Base-by-base conservation (phyloP, 2,113 vertebrate species). In the Syngnathoides biaculeatus region DNA sequence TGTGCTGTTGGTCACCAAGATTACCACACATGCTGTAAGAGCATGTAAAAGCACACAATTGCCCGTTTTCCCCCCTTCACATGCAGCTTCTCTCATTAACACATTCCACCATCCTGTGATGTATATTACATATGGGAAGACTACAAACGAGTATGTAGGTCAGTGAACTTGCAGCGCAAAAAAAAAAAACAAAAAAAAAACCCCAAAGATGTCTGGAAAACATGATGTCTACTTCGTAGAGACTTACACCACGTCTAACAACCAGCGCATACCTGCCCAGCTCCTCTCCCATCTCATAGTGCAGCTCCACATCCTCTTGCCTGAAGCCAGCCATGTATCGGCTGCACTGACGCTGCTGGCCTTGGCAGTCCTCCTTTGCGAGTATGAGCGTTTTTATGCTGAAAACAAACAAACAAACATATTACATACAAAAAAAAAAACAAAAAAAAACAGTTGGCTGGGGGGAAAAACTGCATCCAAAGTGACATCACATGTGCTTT, bases 271-370 rank as follows among this genome's bases (percentile, higher is more conserved):
- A 93, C 92, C 91, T 93, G 74, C 92, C 92, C 69, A 93, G 78
- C 78, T 93, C 92, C 74, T 93, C 92, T 83, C 87, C 91, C 92
- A 93, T 93, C 38, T 90, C 91, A 77, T 93, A 93, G 69, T 78
- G 86, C 53, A 90, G n/a, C 65, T 93, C 91, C 26, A 93, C 92
- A 88, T 92, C 90, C 78, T 93, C 92, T 69, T 92, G 91, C 65
- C 92, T 91, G 89, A 93, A 92, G 76, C 87, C 90, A 81, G 88
- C 92, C 92, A 93, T 93, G 78, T 38, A 69, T 77, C 59, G 83
- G 82, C 80, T 68, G 68, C 47, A 67, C 43, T 20, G 55, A 55
- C 58, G 79, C 74, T 68, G 59, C 64, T 48, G 67, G 50, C 4
- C 14, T 35, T 10, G 42, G 24, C 71, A 2, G 52, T 43, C 5